Conservation (phyloP, 1,140 invertebrate species). For the Danaus plexippus region DNA sequence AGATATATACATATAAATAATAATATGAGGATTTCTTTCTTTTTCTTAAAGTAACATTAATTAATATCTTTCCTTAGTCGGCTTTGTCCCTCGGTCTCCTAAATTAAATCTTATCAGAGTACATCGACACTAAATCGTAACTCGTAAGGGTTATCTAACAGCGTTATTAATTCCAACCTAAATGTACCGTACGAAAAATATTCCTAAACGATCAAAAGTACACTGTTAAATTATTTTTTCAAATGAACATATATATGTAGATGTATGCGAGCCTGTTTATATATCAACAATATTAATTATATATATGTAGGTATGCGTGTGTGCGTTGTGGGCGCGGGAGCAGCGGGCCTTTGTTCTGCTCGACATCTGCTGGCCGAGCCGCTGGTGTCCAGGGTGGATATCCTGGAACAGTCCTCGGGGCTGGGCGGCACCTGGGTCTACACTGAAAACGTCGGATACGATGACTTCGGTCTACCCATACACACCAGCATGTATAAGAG, state of each 20-base stretch:
- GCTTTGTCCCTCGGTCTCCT: no score
- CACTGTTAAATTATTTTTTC: background rate
- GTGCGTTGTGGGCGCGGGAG: slow-evolving; percentile 84
- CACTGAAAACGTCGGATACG: slow-evolving; percentile 77
- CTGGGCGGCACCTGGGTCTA: slow-evolving; percentile 95
- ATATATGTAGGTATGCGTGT: slow-evolving; percentile 63
- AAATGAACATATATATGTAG: background rate
- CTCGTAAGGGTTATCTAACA: no score
- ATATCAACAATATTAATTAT: background rate
- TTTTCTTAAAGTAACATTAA: no score
- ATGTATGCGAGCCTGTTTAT: background rate
- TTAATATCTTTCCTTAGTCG: no score
- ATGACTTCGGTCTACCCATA: slow-evolving; percentile 83
- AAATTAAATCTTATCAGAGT: background rate
- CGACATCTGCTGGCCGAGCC: slow-evolving; percentile 75
- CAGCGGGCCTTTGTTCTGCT: slow-evolving; percentile 81
- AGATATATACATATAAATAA: no score
- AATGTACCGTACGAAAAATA: background rate
- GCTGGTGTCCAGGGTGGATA: slow-evolving; percentile 76
- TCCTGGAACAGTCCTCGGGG: slow-evolving; percentile 81
- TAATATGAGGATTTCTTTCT: no score
- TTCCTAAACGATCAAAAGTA: background rate
- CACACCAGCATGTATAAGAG: slow-evolving; percentile 92
- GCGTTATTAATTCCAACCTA: no score
- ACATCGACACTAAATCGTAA: slow-evolving; percentile 1